phyloP scores from a whole-genome alignment of 2,113 vertebrate species.

The Eulemur macaco region DNA sequence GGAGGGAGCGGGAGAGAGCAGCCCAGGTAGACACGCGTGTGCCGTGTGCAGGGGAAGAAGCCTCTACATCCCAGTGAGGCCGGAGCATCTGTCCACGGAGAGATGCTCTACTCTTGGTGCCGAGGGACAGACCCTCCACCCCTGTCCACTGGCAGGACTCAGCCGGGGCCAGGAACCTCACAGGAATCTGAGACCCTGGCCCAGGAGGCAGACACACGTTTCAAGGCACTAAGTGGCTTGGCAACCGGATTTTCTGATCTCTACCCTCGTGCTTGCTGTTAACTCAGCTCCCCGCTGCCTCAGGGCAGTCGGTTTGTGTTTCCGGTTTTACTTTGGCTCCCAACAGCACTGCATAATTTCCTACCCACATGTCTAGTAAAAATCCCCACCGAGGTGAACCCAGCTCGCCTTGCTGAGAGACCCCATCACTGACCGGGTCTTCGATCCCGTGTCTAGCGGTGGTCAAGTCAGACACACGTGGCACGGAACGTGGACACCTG shows the following conservation, averaged over 20 bases:
- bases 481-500: neutral
- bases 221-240: neutral
- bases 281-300: neutral
- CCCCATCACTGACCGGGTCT: neutral
- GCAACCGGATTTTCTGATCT: neutral
- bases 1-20: no score
- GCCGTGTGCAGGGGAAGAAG: neutral
- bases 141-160: neutral
- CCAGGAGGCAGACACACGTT: neutral
- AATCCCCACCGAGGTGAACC: neutral
- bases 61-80: rapidly evolving
- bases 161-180: neutral
- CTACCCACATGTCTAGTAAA: neutral
- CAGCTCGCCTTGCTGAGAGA: neutral
- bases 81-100: neutral
- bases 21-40: rapidly evolving
- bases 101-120: neutral
- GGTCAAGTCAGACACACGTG: neutral
- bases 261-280: neutral
- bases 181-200: neutral
- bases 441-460: neutral
- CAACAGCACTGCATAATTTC: neutral
- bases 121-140: no score
- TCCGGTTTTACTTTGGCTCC: neutral
- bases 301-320: neutral